Evolutionary conservation across 2,797 vertebrate genomes (phyloP), one percentile per base, ranked within the genome.

Genomic region (Pangasius djambal): DNA sequence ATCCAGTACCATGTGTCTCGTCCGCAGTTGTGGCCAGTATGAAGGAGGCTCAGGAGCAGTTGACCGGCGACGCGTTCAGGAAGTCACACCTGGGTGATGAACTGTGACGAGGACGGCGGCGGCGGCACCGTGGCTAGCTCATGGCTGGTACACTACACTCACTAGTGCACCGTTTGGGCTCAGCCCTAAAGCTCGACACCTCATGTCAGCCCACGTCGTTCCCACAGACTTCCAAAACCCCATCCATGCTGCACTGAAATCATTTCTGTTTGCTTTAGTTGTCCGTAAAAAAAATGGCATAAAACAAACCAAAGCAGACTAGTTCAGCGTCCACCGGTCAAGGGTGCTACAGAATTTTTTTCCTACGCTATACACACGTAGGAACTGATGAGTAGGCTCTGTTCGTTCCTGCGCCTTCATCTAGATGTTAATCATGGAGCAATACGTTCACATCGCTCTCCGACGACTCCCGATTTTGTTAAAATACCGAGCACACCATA

Each of bases 11-110:
- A 4, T 22, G 50, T 44, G 0, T 31, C 84, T 78, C 1, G 57
- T 91, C 93, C 94, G 50, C 94, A 99, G 98, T 99, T 63, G 93
- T 98, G 90, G 95, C 96, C 2, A 96, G 97, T 13, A 99, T 99
- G 98, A 98, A 98, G 93, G 97, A 99, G 94, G 98, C 98, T 50
- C 97, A 99, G 94, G 97, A 98, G 92, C 98, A 96, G 93, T 95
- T 99, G 93, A 99, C 98, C 0, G 98, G 98, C 0, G 97, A 99
- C 85, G 94, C 96, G 93, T 98, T 97, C 95, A 97, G 96, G 90
- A 96, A 94, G 61, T 94, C 95, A 83, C 95, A 98, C 92, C 92
- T 95, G 67, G 97, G 96, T 88, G 98, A 99, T 6, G 96, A 97
- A 92, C 95, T 97, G 93, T 97, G 92, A 96, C 91, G 89, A 78